Percentiles rank a stretch among this genome's conserved stretches.
Conservation (phyloP, 2,888 invertebrate species). For the Drosophila diplacantha region DNA sequence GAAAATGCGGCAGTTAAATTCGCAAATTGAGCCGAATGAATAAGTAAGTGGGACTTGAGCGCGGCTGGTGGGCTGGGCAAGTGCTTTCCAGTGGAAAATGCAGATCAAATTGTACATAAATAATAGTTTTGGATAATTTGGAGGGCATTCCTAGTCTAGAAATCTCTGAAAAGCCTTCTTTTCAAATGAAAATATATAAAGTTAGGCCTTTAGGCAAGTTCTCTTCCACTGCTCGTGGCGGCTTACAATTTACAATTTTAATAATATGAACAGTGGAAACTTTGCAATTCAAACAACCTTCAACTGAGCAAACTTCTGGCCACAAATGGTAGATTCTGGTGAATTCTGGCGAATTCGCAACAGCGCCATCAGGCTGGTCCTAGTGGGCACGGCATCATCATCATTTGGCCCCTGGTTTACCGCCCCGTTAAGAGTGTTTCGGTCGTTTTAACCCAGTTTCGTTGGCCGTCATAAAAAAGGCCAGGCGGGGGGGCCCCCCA, state of each 20-base stretch:
- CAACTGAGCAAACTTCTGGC: constrained; percentile 8
- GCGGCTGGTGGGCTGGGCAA: not conserved
- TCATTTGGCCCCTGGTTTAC: constrained; percentile 13
- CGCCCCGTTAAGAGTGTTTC: constrained; percentile 22
- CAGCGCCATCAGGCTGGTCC: not conserved
- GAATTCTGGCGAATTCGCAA: not conserved
- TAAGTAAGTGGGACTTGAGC: constrained; percentile 25
- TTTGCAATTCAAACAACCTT: constrained; percentile 5
- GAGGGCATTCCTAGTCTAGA: not conserved
- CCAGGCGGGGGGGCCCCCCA: too few relatives aligned
- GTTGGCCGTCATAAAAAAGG: constrained; percentile 25
- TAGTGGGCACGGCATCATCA: constrained; percentile 1
- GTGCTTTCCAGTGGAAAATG: constrained; percentile 4
- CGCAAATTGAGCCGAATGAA: constrained; percentile 38
- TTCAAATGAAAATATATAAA: too few relatives aligned
- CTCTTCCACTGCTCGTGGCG: not conserved
- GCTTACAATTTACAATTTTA: constrained; percentile 9
- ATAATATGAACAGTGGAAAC: constrained; percentile 11
- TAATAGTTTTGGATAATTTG: constrained; percentile 3
- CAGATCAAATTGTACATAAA: constrained; percentile 10
- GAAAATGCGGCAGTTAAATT: constrained; percentile 30
- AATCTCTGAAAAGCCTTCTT: not conserved
- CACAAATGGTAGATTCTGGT: not conserved
- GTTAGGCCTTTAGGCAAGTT: not conserved
- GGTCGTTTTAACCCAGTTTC: constrained; percentile 33